These are phyloP conservation scores for Epirrhoe alternata DNA, from an alignment of 2,888 invertebrate genomes.

Conservation along the genomic window DNA sequence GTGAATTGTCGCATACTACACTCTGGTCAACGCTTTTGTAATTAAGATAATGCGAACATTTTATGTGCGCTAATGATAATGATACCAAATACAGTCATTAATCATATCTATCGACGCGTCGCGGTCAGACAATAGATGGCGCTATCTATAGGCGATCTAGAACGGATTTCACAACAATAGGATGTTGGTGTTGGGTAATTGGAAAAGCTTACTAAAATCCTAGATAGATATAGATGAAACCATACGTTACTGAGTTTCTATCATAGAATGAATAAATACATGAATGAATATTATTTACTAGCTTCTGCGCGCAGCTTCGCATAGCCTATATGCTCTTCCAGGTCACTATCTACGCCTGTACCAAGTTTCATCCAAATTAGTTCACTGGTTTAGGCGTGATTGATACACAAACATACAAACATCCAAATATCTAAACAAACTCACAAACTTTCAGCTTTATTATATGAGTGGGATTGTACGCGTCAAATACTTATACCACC, in stretches of 20 bases:
- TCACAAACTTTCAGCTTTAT: too few relatives aligned
- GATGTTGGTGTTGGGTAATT: background rate
- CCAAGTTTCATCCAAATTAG: too few relatives aligned
- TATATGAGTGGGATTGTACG: too few relatives aligned
- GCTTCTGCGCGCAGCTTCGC: too few relatives aligned
- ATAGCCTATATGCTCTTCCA: too few relatives aligned
- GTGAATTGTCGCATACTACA: conserved; percentile 17
- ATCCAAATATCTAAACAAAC: too few relatives aligned
- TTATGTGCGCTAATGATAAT: conserved; percentile 46
- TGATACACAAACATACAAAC: too few relatives aligned
- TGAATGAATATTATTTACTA: background rate
- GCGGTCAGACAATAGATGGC: conserved; percentile 37
- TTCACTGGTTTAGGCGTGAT: too few relatives aligned
- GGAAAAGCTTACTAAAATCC: background rate
- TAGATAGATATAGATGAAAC: background rate
- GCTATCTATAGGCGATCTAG: conserved; percentile 34
- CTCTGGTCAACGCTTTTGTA: conserved; percentile 44
- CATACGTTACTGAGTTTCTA: background rate
- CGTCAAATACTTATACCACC: too few relatives aligned
- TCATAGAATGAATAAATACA: background rate
- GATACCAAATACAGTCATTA: conserved; percentile 42
- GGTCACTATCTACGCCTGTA: too few relatives aligned
- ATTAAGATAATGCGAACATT: conserved; percentile 49
- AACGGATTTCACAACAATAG: conserved; percentile 30
- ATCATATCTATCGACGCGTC: conserved; percentile 41